phyloP scores from a whole-genome alignment of 30 jellyfish, hydroid and myxozoan genomes.

The Cassiopea xamachana region DNA sequence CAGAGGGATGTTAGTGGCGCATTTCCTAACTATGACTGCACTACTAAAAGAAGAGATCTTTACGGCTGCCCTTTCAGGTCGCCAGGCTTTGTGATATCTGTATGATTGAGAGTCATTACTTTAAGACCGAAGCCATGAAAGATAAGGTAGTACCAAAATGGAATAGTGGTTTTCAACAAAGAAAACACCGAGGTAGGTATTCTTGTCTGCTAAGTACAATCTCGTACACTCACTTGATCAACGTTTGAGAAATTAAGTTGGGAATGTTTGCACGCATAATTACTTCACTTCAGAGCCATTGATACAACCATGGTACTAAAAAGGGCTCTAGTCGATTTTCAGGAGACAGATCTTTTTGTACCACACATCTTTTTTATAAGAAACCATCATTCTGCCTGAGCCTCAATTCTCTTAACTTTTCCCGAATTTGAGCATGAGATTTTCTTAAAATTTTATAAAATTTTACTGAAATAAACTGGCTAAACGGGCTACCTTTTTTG shows the following conservation, averaged over 20 bases:
- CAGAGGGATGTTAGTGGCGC: neutral
- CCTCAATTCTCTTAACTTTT: too few species aligned
- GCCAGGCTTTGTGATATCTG: neutral
- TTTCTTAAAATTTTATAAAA: too few species aligned
- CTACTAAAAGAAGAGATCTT: neutral
- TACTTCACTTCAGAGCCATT: too few species aligned
- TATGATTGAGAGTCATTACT: neutral
- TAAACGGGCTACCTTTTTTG: too few species aligned
- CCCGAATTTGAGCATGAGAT: too few species aligned
- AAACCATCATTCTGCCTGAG: too few species aligned
- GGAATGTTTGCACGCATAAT: neutral
- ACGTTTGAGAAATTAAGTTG: neutral
- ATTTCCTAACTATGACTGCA: neutral
- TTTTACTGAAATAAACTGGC: too few species aligned
- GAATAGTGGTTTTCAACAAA: neutral
- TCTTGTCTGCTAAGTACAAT: neutral
- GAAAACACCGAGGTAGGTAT: neutral
- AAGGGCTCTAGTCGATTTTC: too few species aligned
- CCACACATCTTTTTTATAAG: too few species aligned
- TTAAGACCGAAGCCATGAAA: neutral
- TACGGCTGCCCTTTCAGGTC: neutral
- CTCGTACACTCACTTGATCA: neutral
- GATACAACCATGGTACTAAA: too few species aligned
- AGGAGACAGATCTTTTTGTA: too few species aligned
- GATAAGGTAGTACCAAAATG: neutral